Evolutionary conservation across 2,113 vertebrate species (phyloP).

Genomic region (Bucco capensis): DNA sequence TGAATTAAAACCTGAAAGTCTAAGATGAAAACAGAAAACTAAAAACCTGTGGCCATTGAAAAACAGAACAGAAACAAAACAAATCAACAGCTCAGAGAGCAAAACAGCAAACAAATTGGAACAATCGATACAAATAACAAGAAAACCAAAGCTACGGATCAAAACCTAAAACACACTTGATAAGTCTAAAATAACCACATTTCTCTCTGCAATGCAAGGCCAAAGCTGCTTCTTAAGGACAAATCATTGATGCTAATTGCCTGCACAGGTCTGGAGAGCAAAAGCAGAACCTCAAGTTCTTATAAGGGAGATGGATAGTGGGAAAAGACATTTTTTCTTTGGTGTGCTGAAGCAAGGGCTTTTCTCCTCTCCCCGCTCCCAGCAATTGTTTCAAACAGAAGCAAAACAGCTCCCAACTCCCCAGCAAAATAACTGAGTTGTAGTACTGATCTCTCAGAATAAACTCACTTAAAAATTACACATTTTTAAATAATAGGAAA

Average conservation of each 20-base stretch:
- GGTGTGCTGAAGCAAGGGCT: neutral
- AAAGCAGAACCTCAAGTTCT: slow-evolving; percentile 27
- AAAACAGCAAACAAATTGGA: slow-evolving; percentile 72
- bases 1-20: slow-evolving; percentile 34
- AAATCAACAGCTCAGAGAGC: slow-evolving; percentile 63
- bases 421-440: neutral
- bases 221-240: slow-evolving; percentile 43
- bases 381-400: neutral
- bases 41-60: slow-evolving; percentile 40
- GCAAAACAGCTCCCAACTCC: neutral
- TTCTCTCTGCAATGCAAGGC: slow-evolving; percentile 42
- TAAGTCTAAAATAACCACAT: slow-evolving; percentile 53
- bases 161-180: slow-evolving; percentile 60
- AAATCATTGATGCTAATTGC: slow-evolving; percentile 65
- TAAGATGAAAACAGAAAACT: slow-evolving; percentile 58
- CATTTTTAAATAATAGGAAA: neutral
- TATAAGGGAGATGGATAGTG: neutral
- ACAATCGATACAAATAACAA: slow-evolving; percentile 70
- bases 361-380: neutral
- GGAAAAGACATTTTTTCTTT: slow-evolving; percentile 6
- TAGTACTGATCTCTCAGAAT: neutral
- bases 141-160: slow-evolving; percentile 67
- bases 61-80: slow-evolving; percentile 58
- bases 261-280: slow-evolving; percentile 19
- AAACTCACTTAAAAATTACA: neutral